Percentiles rank a stretch among this genome's conserved stretches.
Evolutionary conservation across 2,888 invertebrate genomes (phyloP).

Genomic region (Clistopyga incitator): DNA sequence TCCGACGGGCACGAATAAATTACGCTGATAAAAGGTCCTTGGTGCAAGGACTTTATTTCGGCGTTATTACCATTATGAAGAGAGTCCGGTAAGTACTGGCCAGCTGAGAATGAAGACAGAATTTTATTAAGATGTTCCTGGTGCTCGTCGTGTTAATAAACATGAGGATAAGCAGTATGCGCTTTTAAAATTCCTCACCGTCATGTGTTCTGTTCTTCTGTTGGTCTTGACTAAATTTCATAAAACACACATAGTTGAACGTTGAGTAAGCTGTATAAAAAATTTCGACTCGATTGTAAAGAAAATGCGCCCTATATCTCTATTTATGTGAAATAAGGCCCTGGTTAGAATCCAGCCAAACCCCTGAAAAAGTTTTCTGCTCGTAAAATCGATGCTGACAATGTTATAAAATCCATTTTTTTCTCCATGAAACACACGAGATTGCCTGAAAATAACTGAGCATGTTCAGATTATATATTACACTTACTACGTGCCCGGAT

Average conservation of each 20-base stretch:
- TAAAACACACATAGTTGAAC: not conserved
- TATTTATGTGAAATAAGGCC: too few relatives aligned
- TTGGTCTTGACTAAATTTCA: not conserved
- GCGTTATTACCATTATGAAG: constrained; percentile 61
- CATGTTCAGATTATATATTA: too few relatives aligned
- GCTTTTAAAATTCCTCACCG: not conserved
- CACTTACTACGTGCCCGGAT: too few relatives aligned
- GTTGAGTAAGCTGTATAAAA: not conserved
- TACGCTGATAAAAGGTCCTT: constrained; percentile 62
- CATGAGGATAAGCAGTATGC: constrained; percentile 11
- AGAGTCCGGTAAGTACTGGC: constrained; percentile 55
- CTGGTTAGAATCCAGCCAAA: too few relatives aligned
- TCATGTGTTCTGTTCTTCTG: not conserved
- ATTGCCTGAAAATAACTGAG: too few relatives aligned
- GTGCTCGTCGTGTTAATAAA: constrained; percentile 16
- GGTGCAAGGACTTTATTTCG: constrained; percentile 55
- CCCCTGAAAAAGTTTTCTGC: too few relatives aligned
- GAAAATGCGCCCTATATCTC: too few relatives aligned
- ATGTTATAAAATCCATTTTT: too few relatives aligned
- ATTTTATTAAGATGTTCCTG: constrained; percentile 51
- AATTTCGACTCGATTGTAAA: not conserved
- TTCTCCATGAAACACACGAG: too few relatives aligned
- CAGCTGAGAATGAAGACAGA: constrained; percentile 48
- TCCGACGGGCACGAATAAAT: constrained; percentile 61
- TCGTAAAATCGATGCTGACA: too few relatives aligned